These are phyloP conservation scores for Hypotaenidia okinawae DNA, from an alignment of 2,797 vertebrate genomes.

Conservation along the genomic window DNA sequence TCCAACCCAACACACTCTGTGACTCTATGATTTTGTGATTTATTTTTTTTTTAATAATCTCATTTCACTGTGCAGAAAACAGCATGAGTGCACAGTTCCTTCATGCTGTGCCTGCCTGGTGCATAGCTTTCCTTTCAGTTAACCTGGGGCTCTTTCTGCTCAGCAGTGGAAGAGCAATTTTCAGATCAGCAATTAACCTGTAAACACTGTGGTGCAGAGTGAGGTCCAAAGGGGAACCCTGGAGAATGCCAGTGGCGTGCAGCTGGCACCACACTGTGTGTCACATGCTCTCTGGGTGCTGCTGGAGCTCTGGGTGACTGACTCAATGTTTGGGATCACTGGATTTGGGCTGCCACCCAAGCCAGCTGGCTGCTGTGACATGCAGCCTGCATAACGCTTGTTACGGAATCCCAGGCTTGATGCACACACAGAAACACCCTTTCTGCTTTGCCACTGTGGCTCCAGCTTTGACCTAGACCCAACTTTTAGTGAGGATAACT, in stretches of 20 bases:
- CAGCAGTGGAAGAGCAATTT: not conserved
- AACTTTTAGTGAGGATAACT: accelerated
- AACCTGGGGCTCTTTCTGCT: not conserved
- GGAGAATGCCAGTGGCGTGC: not conserved
- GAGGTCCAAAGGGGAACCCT: not conserved
- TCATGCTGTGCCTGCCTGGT: not conserved
- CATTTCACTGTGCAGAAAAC: not conserved
- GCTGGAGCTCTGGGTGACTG: not conserved
- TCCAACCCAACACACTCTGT: too few relatives aligned
- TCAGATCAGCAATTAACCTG: not conserved
- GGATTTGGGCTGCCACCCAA: not conserved
- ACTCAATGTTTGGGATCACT: not conserved
- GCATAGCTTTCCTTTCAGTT: not conserved
- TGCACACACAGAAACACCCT: not conserved
- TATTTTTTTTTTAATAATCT: not conserved
- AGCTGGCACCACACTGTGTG: not conserved
- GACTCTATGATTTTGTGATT: too few relatives aligned
- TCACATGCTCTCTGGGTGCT: not conserved
- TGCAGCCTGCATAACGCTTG: not conserved
- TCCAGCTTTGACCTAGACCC: not conserved
- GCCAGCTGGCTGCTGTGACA: not conserved
- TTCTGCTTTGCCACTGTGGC: not conserved
- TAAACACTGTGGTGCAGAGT: not conserved
- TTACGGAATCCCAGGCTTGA: not conserved
- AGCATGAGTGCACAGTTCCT: not conserved